Base-by-base conservation (phyloP, 1,140 invertebrate genomes). In the Nymphalis io region DNA sequence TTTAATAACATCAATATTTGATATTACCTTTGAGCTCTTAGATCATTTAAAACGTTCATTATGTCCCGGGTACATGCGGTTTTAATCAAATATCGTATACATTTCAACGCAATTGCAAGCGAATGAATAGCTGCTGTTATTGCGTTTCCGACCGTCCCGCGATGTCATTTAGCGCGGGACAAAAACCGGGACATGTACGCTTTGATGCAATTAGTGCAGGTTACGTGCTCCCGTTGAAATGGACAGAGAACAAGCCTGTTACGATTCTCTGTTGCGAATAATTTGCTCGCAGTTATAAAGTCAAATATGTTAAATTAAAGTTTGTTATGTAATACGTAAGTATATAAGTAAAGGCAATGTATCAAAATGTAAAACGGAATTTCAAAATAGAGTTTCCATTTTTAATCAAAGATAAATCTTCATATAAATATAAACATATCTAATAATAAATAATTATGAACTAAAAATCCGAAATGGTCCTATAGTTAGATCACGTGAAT, bases 191-290 rank as follows among this genome's bases (percentile, higher is more conserved):
- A 33, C 33, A 61, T 42, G 64, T 23, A 48, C 59, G 67, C 60
- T 69, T 69, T 69, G 67, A 62, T 44, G 60, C 67, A 69, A 69
- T 69, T 69, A 69, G 67, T 62, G 67, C 59, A 46, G 59, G 67
- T 57, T 69, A 62, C 67, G 48, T 57, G 67, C 39, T 46, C 64
- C 2, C 21, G 38, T 20, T 69, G 67, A 44, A 69, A 68, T 53
- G 57, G 57, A 67, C 64, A 48, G 39, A 55, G 23, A 55, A 27
- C 46, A 51, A 12, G 51, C 51, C 51, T 55, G 51, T 55, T 55
- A 38, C 46, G 18, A 64, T 16, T 33, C 51, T 23, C 33, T 42
- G 62, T 64, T 64, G 33, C 62, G 51, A 57, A 64, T 64, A 55
- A 64, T 64, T 55, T 55, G 48, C 62, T 39, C 57, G 16, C 46